phyloP scores from a whole-genome alignment of 2,797 vertebrate genomes.

The Acanthis flammea region DNA sequence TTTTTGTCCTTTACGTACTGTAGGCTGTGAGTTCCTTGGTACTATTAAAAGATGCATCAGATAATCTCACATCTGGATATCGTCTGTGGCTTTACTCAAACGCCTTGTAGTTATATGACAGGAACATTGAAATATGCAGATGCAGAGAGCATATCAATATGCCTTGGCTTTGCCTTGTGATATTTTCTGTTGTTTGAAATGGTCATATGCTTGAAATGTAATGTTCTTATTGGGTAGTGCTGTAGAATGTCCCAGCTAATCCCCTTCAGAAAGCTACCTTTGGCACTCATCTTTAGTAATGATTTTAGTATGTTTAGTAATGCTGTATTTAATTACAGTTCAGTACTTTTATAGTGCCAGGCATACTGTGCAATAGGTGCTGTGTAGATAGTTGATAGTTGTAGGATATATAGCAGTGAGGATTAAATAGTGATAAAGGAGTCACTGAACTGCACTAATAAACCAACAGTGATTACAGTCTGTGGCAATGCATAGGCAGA shows the following conservation, averaged over 20 bases:
- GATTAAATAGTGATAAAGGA: conserved; percentile 38
- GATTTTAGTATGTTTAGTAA: not conserved
- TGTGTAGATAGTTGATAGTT: not conserved
- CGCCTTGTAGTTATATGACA: not conserved
- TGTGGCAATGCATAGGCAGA: not conserved
- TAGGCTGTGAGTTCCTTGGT: not conserved
- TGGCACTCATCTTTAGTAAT: not conserved
- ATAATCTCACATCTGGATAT: not conserved
- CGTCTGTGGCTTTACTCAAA: not conserved
- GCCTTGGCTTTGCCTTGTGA: not conserved
- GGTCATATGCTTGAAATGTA: not conserved
- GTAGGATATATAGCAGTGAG: conserved; percentile 2
- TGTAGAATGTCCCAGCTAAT: not conserved
- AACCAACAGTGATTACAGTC: conserved; percentile 5
- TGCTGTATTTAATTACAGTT: not conserved
- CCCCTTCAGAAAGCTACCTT: not conserved
- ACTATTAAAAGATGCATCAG: not conserved
- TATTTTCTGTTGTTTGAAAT: not conserved
- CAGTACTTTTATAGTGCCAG: not conserved
- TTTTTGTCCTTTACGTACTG: not conserved
- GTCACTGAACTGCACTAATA: conserved; percentile 42
- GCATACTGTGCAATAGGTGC: not conserved
- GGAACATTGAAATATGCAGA: not conserved
- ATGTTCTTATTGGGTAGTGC: not conserved
- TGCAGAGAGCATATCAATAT: not conserved